Evolutionary conservation across 2,797 vertebrate genomes (phyloP).

Genomic region (Gymnopithys bicolor): DNA sequence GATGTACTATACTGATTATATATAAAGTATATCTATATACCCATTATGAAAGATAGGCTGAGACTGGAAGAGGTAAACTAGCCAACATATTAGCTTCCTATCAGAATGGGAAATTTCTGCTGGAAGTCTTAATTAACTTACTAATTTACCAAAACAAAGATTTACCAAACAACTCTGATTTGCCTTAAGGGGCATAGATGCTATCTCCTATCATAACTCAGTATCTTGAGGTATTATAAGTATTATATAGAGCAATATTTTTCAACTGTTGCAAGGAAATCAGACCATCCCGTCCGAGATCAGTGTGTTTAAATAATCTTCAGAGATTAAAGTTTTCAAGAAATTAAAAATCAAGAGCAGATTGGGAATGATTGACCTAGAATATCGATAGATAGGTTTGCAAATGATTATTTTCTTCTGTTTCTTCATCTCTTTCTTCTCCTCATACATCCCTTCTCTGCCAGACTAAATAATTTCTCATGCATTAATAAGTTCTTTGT

Average conservation of each 20-base stretch:
- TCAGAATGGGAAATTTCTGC: neutral
- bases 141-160: neutral
- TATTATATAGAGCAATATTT: neutral
- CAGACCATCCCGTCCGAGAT: neutral
- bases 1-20: neutral
- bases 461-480: neutral
- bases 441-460: neutral
- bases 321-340: neutral
- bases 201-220: neutral
- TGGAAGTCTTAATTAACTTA: neutral
- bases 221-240: neutral
- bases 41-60: neutral
- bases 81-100: neutral
- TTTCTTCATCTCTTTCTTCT: neutral
- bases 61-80: neutral
- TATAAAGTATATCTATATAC: neutral
- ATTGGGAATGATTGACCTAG: neutral
- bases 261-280: neutral
- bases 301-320: neutral
- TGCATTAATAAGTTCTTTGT: neutral
- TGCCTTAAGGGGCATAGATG: neutral
- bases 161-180: neutral
- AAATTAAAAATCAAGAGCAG: neutral
- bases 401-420: neutral
- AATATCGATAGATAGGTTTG: neutral